Evolutionary conservation across 92 coral and sea anemone genomes (phyloP), one percentile per base, ranked within the genome.

Genomic region (Muricea muricata): DNA sequence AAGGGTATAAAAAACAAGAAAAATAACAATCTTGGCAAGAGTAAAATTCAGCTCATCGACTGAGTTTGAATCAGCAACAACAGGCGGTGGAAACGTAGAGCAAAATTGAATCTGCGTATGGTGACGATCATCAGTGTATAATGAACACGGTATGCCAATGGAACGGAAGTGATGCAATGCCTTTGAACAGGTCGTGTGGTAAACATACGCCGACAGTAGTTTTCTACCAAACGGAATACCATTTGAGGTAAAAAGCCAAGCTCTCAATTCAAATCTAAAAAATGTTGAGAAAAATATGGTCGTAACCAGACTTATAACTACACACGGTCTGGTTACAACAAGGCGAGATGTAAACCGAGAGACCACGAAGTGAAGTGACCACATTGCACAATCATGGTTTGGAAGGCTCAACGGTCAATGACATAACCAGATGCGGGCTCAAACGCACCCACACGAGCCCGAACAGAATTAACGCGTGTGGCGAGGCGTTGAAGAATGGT

Each of bases 231-330:
- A 79, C 9, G 79, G 75, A 18, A 67, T 28, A 21, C 76, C 35
- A 32, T 40, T 79, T 1, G 26, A 58, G 3, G 50, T 48, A 56
- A 79, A 60, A 28, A 26, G 63, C 42, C 63, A 35, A 32, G 30
- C 76, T 18, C 7, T 48, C 61, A 76, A 75, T 75, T 84, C 26
- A 50, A 84, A 69, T 31, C 79, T 81, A 69, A 86, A 79, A 63
- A 41, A 86, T 23, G 63, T 33, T 61, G 67, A 8, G 65, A 13
- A 46, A 86, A 13, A 69, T 65, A 29, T 88, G 91, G 70, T 83
- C 91, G 54, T 88, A 88, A 23, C 91, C 88, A 14, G 91, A 83
- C 75, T 88, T 84, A 45, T 88, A 81, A 58, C 78, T 82, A 65
- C 73, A 84, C 34, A 50, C 78, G 25, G 88, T 75, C 50, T 75